These are phyloP conservation scores for Falco punctatus DNA, from an alignment of 2,113 vertebrate species.

Conservation along the genomic window DNA sequence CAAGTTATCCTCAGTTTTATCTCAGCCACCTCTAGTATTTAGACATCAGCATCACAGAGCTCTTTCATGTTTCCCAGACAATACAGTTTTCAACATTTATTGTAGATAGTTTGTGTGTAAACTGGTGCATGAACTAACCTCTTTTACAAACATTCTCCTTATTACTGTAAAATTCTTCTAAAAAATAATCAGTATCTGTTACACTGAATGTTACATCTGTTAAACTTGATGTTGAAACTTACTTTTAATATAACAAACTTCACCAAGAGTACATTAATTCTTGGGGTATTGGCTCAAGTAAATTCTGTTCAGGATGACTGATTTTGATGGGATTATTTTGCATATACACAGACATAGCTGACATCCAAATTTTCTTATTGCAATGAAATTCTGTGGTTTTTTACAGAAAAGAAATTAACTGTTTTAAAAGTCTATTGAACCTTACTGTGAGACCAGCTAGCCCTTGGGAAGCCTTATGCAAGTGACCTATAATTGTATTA, in stretches of 20 bases:
- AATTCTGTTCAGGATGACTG: background rate
- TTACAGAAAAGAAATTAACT: background rate
- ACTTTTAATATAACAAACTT: too few species aligned
- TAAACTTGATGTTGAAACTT: background rate
- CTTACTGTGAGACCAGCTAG: background rate
- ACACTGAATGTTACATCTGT: background rate
- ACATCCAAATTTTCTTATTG: background rate
- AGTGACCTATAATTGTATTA: background rate
- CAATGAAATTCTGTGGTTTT: background rate
- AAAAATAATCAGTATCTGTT: background rate
- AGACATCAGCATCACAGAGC: background rate
- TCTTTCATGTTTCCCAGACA: background rate
- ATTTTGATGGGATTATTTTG: background rate
- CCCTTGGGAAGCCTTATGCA: background rate
- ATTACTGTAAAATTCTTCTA: background rate
- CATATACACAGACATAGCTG: background rate
- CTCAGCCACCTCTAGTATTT: background rate
- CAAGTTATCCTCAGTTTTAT: background rate
- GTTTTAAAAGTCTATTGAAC: background rate
- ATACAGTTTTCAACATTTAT: background rate
- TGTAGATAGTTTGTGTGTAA: background rate
- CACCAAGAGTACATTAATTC: background rate
- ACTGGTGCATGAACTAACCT: background rate
- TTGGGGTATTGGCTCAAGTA: background rate
- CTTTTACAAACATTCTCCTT: background rate